Evolutionary conservation across 2,113 vertebrate species (phyloP), one percentile per base, ranked within the genome.

Genomic region (Lethenteron reissneri): DNA sequence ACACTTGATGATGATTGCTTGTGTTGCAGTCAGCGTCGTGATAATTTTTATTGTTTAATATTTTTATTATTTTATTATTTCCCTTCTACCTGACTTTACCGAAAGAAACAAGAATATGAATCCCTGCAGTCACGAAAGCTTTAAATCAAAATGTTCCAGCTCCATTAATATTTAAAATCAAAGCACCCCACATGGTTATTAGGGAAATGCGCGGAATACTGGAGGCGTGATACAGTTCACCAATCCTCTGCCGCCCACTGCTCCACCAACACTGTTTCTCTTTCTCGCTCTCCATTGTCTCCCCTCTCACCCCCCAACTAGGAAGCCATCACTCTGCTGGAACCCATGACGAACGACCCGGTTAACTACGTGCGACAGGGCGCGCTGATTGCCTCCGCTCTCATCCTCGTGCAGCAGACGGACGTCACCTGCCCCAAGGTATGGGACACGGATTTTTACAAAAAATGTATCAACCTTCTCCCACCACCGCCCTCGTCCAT

Each of bases 391-490:
- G 84, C 94, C 10, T 99, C 90, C 2, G 92, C 92, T 62, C 87
- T 97, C 75, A 92, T 97, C 80, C 95, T 97, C 89, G 90, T 99
- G 80, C 94, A 99, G 73, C 92, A 99, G 82, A 88, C 86, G 1
- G 94, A 99, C 76, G 83, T 97, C 76, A 95, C 91, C 72, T 97
- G 92, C 81, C 90, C 94, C 71, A 97, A 99, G 86, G 94, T 96
- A 79, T 78, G 81, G 41, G 41, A 41, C 41, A 41, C 41, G 41
- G 41, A 7, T 41, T 41, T 41, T 41, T 41, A 41, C 41, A 5
- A 41, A 41, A 41, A 41, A 41, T 41, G 41, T 41, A 41, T 41
- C 41, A 41, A 41, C 41, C 41, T 41, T 41, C 41, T 41, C 41
- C 41, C 41, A 41, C 41, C 41, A 41, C 41, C 41, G 41, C 41